phyloP scores from a whole-genome alignment of 2,888 invertebrate genomes.

The Willowsia nigromaculata region DNA sequence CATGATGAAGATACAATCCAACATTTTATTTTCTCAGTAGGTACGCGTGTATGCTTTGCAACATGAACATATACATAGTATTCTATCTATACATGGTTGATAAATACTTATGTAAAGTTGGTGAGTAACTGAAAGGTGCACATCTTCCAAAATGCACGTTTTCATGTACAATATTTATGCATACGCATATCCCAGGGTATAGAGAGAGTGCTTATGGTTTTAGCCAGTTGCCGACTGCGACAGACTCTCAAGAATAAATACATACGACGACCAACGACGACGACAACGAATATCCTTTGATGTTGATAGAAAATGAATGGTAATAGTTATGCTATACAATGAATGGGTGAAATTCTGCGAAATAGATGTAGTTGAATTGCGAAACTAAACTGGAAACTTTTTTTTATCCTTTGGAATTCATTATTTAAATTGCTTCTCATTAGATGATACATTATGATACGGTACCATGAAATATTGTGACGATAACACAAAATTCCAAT shows the following conservation, averaged over 20 bases:
- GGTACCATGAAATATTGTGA: too few relatives aligned
- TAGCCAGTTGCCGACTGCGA: not conserved
- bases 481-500: too few relatives aligned
- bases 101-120: too few relatives aligned
- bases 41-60: too few relatives aligned
- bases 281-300: conserved; percentile 7
- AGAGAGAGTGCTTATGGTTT: too few relatives aligned
- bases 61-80: not conserved
- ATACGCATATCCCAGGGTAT: not conserved
- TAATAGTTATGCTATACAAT: not conserved
- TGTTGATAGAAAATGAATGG: conserved; percentile 28
- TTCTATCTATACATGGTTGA: too few relatives aligned
- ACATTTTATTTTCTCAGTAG: conserved; percentile 15
- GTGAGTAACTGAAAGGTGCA: not conserved
- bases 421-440: too few relatives aligned
- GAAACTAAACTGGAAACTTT: not conserved
- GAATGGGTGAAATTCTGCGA: not conserved
- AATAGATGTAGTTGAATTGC: not conserved
- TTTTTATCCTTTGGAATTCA: too few relatives aligned
- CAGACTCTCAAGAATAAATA: conserved; percentile 20
- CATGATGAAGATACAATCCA: not conserved
- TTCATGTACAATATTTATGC: not conserved
- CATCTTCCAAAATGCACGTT: not conserved
- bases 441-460: too few relatives aligned
- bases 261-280: not conserved